Evolutionary conservation across 2,888 invertebrate genomes (phyloP).

Genomic region (Drosophila subsilvestris): DNA sequence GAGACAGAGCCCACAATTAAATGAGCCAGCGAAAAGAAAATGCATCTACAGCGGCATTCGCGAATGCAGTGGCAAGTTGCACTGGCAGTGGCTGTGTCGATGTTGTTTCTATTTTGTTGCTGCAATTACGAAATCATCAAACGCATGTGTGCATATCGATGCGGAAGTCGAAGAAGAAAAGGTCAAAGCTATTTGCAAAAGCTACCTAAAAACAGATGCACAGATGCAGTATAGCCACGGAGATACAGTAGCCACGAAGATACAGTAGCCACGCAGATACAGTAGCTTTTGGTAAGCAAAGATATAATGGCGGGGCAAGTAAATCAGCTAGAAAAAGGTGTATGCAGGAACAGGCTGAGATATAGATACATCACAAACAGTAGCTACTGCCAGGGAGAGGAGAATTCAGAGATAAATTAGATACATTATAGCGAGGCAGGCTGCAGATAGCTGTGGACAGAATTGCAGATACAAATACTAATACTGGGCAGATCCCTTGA

Average conservation of each 20-base stretch:
- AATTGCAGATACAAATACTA: neutral
- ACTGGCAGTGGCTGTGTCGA: neutral
- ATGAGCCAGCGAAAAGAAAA: slow-evolving; percentile 43
- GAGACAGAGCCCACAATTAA: slow-evolving; percentile 53
- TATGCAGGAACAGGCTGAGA: neutral
- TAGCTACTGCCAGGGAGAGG: neutral
- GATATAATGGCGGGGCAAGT: slow-evolving; percentile 6
- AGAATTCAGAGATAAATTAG: neutral
- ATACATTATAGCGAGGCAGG: too few species aligned
- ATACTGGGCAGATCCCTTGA: neutral
- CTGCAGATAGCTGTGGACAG: too few species aligned
- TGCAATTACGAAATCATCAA: slow-evolving; percentile 64
- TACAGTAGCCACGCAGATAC: neutral
- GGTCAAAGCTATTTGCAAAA: slow-evolving; percentile 32
- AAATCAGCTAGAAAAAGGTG: neutral
- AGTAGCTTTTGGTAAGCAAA: slow-evolving; percentile 1
- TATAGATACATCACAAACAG: neutral
- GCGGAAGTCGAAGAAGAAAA: slow-evolving; percentile 55
- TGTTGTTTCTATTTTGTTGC: slow-evolving; percentile 46
- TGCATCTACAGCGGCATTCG: slow-evolving; percentile 24
- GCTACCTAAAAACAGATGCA: slow-evolving; percentile 23
- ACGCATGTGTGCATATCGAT: slow-evolving; percentile 47
- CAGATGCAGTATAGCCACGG: neutral
- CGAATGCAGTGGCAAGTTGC: slow-evolving; percentile 15
- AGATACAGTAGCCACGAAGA: neutral